These are phyloP conservation scores for Oreonectes daqikongensis DNA, from an alignment of 2,797 vertebrate genomes.

Conservation along the genomic window DNA sequence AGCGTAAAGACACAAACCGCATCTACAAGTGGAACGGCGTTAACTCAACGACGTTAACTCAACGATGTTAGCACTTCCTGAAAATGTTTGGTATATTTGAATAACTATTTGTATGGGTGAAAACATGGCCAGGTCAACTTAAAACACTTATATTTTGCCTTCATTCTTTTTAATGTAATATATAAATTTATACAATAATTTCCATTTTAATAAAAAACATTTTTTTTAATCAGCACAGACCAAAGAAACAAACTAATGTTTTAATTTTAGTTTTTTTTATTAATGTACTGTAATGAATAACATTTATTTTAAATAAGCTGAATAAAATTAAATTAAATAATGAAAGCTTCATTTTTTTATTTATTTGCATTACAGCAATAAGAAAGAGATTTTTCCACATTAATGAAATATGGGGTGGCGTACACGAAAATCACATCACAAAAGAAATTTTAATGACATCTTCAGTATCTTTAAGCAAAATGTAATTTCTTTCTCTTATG, in stretches of 20 bases:
- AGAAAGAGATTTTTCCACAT: neutral
- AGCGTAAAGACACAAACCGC: slow-evolving; percentile 34
- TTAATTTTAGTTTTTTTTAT: too few relatives aligned
- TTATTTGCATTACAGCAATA: neutral
- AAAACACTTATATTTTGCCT: neutral
- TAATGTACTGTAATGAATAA: too few relatives aligned
- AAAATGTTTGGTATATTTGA: neutral
- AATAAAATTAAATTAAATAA: too few relatives aligned
- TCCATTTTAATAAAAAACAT: neutral
- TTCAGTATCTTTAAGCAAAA: neutral
- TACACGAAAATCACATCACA: too few relatives aligned
- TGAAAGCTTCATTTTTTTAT: too few relatives aligned
- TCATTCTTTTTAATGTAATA: neutral
- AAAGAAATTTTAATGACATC: neutral
- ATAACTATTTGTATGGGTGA: neutral
- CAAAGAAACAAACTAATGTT: neutral
- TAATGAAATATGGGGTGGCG: neutral
- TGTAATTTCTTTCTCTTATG: neutral
- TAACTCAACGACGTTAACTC: slow-evolving; percentile 35
- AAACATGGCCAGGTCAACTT: slow-evolving; percentile 8
- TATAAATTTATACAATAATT: neutral
- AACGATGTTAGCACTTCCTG: neutral
- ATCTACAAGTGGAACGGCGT: slow-evolving; percentile 30
- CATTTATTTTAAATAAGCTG: too few relatives aligned
- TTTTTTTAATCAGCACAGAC: neutral